A percentile compares a stretch with the other conserved stretches of the same genome.
Evolutionary conservation across 2,113 vertebrate genomes (phyloP).

Genomic region (Bungarus multicinctus): DNA sequence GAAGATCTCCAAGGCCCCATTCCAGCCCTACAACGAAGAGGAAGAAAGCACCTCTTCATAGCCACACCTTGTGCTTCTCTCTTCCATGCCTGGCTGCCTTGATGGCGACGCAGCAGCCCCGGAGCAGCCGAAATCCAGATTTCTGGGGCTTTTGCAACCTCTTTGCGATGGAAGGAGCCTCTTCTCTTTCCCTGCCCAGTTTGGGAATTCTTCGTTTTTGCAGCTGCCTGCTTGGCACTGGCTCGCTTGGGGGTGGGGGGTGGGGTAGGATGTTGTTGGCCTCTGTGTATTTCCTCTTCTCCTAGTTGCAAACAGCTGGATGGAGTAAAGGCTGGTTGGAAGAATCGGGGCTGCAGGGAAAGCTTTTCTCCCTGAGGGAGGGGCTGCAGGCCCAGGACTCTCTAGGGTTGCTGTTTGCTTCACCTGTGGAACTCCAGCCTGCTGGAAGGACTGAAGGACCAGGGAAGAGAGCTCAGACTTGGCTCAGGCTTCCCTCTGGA

Average conservation of each 20-base stretch:
- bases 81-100: neutral
- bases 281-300: neutral
- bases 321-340: neutral
- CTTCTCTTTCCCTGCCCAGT: neutral
- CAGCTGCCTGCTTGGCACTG: neutral
- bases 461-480: neutral
- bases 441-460: neutral
- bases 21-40: neutral
- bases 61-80: neutral
- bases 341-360: fast-evolving
- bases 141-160: neutral
- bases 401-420: neutral
- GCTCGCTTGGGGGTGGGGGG: no score
- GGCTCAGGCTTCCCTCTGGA: neutral
- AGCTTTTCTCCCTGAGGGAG: no score
- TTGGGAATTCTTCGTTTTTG: neutral
- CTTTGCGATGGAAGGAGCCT: neutral
- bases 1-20: neutral
- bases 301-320: neutral
- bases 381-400: neutral
- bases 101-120: neutral
- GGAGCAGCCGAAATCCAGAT: neutral
- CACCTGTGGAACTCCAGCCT: neutral
- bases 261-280: no score
- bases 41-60: neutral